A percentile compares a stretch with the other conserved stretches of the same genome.
Conservation (phyloP, 1,140 invertebrate genomes). For the Andricus grossulariae region DNA sequence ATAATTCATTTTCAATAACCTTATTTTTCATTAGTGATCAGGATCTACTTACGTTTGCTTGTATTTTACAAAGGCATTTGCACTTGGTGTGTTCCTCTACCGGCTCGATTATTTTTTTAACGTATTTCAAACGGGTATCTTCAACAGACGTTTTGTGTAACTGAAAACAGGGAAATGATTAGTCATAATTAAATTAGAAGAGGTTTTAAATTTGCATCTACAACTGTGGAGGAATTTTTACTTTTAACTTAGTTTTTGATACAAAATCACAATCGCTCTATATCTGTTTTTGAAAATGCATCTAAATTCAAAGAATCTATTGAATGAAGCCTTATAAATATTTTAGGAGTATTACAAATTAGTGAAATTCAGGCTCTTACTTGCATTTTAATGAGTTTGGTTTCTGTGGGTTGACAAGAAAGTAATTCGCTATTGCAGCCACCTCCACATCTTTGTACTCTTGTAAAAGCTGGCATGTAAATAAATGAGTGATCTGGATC, state of each 20-base stretch:
- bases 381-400: slow-evolving; percentile 68
- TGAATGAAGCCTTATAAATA: no score
- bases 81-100: slow-evolving; percentile 79
- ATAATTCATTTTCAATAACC: slow-evolving; percentile 9
- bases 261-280: no score
- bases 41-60: slow-evolving; percentile 71
- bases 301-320: no score
- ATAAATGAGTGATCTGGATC: slow-evolving; percentile 74
- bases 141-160: slow-evolving; percentile 41
- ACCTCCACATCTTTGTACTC: slow-evolving; percentile 82
- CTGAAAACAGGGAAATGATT: slow-evolving; percentile 34
- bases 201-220: neutral
- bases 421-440: slow-evolving; percentile 81
- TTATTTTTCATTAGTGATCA: slow-evolving; percentile 32
- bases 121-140: slow-evolving; percentile 27
- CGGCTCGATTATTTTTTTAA: slow-evolving; percentile 66
- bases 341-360: neutral
- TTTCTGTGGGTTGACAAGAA: slow-evolving; percentile 79
- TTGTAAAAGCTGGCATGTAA: slow-evolving; percentile 81
- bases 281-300: no score
- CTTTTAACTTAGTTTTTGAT: no score
- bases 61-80: slow-evolving; percentile 78
- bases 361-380: slow-evolving; percentile 49
- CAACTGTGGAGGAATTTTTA: no score
- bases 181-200: neutral